Base-by-base conservation (phyloP, 2,113 vertebrate species). In the Empidonax traillii region DNA sequence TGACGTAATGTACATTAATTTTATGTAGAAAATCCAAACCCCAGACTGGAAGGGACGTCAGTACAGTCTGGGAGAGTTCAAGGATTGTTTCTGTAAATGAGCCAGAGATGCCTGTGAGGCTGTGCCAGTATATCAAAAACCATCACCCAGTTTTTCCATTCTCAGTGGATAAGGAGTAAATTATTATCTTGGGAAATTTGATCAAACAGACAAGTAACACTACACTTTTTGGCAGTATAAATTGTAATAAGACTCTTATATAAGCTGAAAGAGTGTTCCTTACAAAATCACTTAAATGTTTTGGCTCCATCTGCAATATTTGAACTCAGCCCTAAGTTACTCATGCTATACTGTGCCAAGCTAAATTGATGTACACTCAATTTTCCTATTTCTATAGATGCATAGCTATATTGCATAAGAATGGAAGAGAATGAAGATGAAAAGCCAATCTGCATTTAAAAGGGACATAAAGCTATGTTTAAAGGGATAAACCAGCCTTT, bases 221-320 rank as follows among this genome's bases (percentile, higher is more conserved):
- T n/a, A 80, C 39, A 41, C 14, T 67, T 88, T 74, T 73, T 84
- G 65, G 35, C 80, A 89, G 35, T 47, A 55, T 11, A 52, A 87
- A 84, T 67, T 80, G 47, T 56, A 93, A 69, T 19, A 24, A 78
- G 91, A 53, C 46, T 19, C 52, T 95, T 95, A 52, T 10, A 51
- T 89, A 92, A 96, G 44, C 65, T 87, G 73, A 56, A 31, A 52
- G 47, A 89, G 47, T 56, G 81, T 67, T 87, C 67, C 63, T 86
- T 77, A 55, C 37, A 92, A 93, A 92, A 80, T 74, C 55, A 46
- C 18, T 90, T 93, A 51, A 85, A 73, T 55, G 12, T 75, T 84
- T 92, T 94, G 73, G 67, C 83, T 93, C 79, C 27, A 28, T 93
- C 65, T 94, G 61, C 23, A 74, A 22, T 75, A 92, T 90, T 51